phyloP scores from a whole-genome alignment of 2,797 vertebrate genomes.

The Cyclopterus lumpus region DNA sequence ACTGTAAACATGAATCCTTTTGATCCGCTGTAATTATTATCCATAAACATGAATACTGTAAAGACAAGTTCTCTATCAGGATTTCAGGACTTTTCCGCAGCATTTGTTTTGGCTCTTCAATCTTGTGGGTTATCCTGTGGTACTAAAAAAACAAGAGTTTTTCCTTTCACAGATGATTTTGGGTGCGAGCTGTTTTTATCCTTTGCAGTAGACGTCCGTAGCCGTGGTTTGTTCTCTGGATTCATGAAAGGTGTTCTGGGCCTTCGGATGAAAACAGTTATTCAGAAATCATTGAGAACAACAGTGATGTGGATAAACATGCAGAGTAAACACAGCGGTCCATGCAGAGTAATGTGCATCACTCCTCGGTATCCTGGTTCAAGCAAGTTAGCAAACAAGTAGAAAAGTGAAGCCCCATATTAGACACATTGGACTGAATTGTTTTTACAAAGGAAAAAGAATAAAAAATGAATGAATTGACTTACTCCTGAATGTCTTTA shows the following conservation, averaged over 20 bases:
- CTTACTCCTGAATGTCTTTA: not conserved
- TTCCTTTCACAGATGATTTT: not conserved
- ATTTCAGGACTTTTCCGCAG: not conserved
- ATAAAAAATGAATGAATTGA: not conserved
- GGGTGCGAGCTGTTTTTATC: not conserved
- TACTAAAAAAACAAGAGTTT: not conserved
- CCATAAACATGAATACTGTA: not conserved
- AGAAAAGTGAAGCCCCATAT: not conserved
- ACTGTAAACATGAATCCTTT: not conserved
- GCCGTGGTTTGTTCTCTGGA: rapidly evolving
- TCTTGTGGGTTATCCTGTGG: not conserved
- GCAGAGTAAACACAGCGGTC: not conserved
- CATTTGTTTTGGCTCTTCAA: not conserved
- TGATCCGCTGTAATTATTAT: not conserved
- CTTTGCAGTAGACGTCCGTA: rapidly evolving
- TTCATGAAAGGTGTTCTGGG: not conserved
- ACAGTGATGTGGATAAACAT: not conserved
- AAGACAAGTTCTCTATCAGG: not conserved
- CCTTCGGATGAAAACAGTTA: not conserved
- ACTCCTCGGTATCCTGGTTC: too few species aligned
- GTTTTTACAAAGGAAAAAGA: not conserved
- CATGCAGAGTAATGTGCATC: not conserved
- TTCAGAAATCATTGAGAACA: conserved; percentile 1
- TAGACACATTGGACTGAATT: not conserved
- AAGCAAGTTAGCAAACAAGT: not conserved